Percentiles rank a stretch among this genome's conserved stretches.
phyloP scores from a whole-genome alignment of 2,113 vertebrate species.

The Sarotherodon lohbergeri region DNA sequence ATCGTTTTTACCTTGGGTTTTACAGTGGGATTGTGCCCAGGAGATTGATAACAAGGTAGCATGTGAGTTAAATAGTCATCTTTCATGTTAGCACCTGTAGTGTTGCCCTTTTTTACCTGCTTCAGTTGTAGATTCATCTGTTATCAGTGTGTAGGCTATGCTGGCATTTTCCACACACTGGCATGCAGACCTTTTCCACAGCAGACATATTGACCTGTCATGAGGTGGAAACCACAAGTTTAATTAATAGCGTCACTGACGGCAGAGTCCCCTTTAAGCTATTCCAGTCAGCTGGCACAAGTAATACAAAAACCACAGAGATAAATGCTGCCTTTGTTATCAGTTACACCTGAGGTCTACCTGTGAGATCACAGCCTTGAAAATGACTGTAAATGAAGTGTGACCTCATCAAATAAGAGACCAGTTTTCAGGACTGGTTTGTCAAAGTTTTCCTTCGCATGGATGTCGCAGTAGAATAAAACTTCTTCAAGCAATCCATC shows the following conservation, averaged over 20 bases:
- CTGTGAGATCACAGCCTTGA: not conserved
- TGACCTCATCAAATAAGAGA: not conserved
- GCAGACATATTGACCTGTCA: not conserved
- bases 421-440: not conserved
- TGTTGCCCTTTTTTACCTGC: not conserved
- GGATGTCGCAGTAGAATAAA: not conserved
- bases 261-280: not conserved
- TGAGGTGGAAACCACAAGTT: not conserved
- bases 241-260: not conserved
- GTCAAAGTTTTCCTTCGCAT: not conserved
- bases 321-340: not conserved
- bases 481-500: not conserved
- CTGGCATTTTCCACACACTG: too few species aligned
- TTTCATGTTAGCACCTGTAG: not conserved
- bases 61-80: not conserved
- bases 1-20: not conserved
- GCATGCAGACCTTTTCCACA: not conserved
- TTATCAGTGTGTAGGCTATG: not conserved
- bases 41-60: not conserved
- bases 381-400: not conserved
- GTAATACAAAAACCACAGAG: not conserved
- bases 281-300: not conserved
- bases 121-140: not conserved
- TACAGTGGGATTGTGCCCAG: not conserved
- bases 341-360: not conserved